A percentile compares a stretch with the other conserved stretches of the same genome.
These are phyloP conservation scores for Trochalopteron elliotii DNA, from an alignment of 2,113 vertebrate species.

Conservation along the genomic window DNA sequence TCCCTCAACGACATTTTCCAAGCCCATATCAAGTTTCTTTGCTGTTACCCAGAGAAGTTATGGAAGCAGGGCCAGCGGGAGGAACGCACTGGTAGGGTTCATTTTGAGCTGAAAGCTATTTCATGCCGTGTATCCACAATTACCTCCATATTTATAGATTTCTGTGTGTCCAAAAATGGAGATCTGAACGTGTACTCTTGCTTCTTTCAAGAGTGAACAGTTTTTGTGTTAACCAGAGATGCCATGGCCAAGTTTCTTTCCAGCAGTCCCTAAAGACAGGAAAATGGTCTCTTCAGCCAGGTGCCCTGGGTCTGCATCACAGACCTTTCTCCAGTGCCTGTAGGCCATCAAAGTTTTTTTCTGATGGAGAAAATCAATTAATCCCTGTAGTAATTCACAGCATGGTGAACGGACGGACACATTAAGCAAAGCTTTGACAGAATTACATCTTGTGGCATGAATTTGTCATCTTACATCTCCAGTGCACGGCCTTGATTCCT, in stretches of 20 bases:
- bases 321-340: background rate
- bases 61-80: background rate
- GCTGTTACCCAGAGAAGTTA: background rate
- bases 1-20: background rate
- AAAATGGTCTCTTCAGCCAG: background rate
- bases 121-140: background rate
- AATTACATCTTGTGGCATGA: background rate
- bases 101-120: background rate
- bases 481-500: background rate
- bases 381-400: background rate
- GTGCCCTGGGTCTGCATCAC: background rate
- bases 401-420: background rate
- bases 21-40: background rate
- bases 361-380: background rate
- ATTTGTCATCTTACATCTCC: background rate
- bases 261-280: background rate
- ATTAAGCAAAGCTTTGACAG: background rate
- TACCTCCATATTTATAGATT: background rate
- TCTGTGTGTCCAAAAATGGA: background rate
- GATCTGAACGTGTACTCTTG: background rate
- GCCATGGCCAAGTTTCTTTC: background rate
- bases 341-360: background rate
- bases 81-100: background rate
- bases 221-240: background rate
- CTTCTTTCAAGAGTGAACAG: background rate